Evolutionary conservation across 1,140 invertebrate species (phyloP).

Genomic region (Danaus melanippus): DNA sequence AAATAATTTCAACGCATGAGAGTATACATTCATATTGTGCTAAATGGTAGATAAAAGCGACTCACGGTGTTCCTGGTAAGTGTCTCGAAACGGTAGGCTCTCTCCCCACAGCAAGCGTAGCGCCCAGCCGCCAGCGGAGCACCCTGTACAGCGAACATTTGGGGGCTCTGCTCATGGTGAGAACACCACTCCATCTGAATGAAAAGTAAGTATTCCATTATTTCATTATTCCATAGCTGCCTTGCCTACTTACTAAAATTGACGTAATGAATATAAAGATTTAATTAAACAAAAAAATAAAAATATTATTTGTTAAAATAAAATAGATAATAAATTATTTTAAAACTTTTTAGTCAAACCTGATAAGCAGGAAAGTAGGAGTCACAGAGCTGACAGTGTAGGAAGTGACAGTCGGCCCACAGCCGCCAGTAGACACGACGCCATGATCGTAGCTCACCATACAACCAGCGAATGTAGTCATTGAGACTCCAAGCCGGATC

Average conservation of each 20-base stretch:
- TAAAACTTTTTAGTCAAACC: constrained; percentile 25
- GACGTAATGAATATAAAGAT: no score
- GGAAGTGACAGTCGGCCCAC: constrained; percentile 90
- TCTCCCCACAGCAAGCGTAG: constrained; percentile 89
- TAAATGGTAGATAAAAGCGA: no score
- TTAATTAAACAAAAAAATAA: no score
- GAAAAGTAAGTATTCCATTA: not conserved
- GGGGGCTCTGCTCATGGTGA: constrained; percentile 83
- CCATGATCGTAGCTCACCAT: constrained; percentile 87
- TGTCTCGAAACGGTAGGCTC: constrained; percentile 84
- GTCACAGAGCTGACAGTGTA: constrained; percentile 83
- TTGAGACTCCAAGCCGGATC: constrained; percentile 88
- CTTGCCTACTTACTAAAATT: no score
- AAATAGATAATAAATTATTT: not conserved
- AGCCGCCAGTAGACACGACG: constrained; percentile 92
- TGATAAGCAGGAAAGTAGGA: constrained; percentile 83
- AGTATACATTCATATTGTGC: no score
- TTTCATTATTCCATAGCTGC: no score
- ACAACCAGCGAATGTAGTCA: constrained; percentile 83
- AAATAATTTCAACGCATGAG: no score
- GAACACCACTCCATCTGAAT: constrained; percentile 81
- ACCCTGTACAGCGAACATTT: constrained; percentile 81
- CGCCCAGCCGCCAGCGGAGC: constrained; percentile 78
- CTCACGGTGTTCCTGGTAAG: constrained; percentile 68
- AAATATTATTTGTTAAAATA: no score